phyloP scores from a whole-genome alignment of 2,113 vertebrate genomes.

The Tachycineta bicolor region DNA sequence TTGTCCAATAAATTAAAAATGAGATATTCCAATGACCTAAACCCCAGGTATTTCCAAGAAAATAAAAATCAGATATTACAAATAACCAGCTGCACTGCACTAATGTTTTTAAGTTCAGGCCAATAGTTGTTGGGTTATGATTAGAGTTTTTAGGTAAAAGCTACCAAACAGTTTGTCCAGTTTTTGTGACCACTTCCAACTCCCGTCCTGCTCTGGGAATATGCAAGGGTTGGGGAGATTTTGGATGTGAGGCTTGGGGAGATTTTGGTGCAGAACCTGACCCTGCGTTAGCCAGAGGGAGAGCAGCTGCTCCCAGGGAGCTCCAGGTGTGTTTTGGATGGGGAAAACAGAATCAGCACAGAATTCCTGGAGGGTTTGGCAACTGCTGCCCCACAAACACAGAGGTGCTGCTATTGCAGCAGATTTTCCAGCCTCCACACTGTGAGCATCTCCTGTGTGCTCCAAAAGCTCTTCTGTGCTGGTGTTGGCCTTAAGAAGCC shows the following conservation, averaged over 20 bases:
- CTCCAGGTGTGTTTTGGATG: background rate
- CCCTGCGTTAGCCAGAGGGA: background rate
- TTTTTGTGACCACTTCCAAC: background rate
- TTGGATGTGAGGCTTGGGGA: background rate
- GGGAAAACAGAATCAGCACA: background rate
- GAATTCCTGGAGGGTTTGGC: background rate
- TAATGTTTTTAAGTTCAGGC: background rate
- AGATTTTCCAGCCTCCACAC: background rate
- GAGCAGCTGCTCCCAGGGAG: background rate
- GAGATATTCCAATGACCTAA: background rate
- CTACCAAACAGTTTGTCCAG: background rate
- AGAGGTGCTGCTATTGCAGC: background rate
- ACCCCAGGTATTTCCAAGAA: background rate
- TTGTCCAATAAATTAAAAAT: background rate
- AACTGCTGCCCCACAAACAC: background rate
- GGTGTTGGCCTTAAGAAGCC: background rate
- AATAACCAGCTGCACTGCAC: background rate
- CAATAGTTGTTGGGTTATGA: background rate
- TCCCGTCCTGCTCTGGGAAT: background rate
- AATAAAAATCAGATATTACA: background rate
- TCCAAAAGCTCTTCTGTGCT: background rate
- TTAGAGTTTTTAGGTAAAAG: background rate
- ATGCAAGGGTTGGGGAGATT: background rate
- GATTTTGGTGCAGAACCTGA: background rate
- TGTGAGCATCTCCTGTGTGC: background rate